Conservation (phyloP, 2,888 invertebrate species). For the Epiperipatus broadwayi region DNA sequence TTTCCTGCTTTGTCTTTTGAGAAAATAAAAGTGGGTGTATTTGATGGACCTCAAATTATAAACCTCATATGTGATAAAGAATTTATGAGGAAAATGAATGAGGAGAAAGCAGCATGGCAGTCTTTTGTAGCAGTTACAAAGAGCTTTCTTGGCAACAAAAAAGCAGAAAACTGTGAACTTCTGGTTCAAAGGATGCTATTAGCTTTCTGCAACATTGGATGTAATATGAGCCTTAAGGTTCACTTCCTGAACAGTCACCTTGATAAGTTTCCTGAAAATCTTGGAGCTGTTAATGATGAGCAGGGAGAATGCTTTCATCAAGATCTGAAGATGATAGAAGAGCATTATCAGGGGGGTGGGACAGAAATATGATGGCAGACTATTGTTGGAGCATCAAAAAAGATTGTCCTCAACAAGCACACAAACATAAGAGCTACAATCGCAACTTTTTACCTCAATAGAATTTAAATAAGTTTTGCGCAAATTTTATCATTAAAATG, state of each 20-base stretch:
- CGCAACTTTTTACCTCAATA: no score
- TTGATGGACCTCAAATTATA: slow-evolving; percentile 16
- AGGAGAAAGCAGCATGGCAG: slow-evolving; percentile 16
- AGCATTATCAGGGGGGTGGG: no score
- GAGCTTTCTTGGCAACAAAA: slow-evolving; percentile 15
- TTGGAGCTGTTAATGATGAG: slow-evolving; percentile 12
- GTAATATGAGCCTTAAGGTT: slow-evolving; percentile 11
- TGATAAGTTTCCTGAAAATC: slow-evolving; percentile 11
- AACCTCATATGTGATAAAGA: slow-evolving; percentile 1
- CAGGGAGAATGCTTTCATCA: slow-evolving; percentile 14
- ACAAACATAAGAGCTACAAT: no score
- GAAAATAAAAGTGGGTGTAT: slow-evolving; percentile 16
- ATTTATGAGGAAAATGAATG: slow-evolving; percentile 11
- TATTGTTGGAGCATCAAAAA: no score
- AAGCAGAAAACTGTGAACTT: slow-evolving; percentile 13
- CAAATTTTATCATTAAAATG: no score
- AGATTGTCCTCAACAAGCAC: no score
- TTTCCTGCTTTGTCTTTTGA: slow-evolving; percentile 16
- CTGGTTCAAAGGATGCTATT: slow-evolving; percentile 15
- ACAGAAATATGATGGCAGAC: no score
- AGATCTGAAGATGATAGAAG: no score
- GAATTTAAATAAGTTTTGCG: no score
- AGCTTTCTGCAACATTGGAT: slow-evolving; percentile 14
- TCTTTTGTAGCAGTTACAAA: slow-evolving; percentile 14
- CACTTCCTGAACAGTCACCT: slow-evolving; percentile 13